Percentiles rank a stretch among this genome's conserved stretches.
Conservation (phyloP, 30 jellyfish, hydroid and myxozoan genomes). For the Hydractinia symbiolongicarpus region DNA sequence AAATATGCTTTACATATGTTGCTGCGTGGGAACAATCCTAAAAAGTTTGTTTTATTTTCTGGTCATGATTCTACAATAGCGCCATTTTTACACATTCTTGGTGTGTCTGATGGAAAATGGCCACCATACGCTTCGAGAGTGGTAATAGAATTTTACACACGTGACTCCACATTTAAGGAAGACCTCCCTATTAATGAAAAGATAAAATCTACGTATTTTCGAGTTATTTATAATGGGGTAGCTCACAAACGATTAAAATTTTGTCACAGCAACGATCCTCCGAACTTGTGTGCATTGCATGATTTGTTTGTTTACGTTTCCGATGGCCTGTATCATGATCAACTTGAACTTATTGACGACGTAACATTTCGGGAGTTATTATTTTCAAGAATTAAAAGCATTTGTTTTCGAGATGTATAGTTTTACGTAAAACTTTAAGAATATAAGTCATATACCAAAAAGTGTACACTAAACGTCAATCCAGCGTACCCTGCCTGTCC, state of each 20-base stretch:
- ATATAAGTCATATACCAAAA: no score
- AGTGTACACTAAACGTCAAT: no score
- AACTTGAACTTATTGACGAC: not conserved
- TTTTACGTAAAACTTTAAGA: no score
- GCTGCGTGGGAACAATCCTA: slow-evolving; percentile 6
- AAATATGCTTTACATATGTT: slow-evolving; percentile 31
- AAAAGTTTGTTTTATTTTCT: slow-evolving; percentile 52
- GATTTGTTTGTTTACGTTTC: slow-evolving; percentile 26
- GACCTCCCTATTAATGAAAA: slow-evolving; percentile 8
- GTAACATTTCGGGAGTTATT: not conserved
- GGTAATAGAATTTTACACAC: slow-evolving; percentile 56
- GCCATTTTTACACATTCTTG: slow-evolving; percentile 57
- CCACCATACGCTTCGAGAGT: slow-evolving; percentile 98
- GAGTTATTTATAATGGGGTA: slow-evolving; percentile 38
- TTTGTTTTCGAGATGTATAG: not conserved
- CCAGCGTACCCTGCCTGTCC: no score
- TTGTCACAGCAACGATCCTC: not conserved
- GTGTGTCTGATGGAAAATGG: slow-evolving; percentile 73
- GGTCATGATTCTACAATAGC: slow-evolving; percentile 87
- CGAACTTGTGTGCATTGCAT: slow-evolving; percentile 18
- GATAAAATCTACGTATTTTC: slow-evolving; percentile 17
- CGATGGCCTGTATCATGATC: slow-evolving; percentile 19
- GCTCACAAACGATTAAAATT: not conserved
- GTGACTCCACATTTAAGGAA: not conserved
- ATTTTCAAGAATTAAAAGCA: slow-evolving; percentile 18